phyloP scores from a whole-genome alignment of 2,113 vertebrate species.

The Gracilinanus agilis region DNA sequence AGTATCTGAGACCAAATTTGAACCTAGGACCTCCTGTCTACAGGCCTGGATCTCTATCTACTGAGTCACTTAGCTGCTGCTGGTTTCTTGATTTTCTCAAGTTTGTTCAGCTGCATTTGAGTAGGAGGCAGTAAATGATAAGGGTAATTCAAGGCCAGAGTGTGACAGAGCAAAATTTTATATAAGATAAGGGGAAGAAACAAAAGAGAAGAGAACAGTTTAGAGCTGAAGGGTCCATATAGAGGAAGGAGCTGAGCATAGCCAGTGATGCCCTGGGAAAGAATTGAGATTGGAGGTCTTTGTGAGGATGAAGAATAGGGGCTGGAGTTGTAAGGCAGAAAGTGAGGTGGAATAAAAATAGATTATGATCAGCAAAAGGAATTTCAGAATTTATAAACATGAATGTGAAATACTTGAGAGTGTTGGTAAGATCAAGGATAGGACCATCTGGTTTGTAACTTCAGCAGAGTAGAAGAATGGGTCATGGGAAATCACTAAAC shows the following conservation, averaged over 20 bases:
- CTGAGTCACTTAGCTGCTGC: too few relatives aligned
- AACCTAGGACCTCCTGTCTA: too few relatives aligned
- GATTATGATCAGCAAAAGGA: background rate
- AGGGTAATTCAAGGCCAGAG: background rate
- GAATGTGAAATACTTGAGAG: background rate
- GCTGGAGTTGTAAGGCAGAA: background rate
- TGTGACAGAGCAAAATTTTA: background rate
- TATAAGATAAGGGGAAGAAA: background rate
- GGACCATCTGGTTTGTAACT: background rate
- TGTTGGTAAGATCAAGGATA: background rate
- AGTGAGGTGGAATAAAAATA: background rate
- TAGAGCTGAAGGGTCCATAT: background rate
- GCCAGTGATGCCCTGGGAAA: background rate
- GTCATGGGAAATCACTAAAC: background rate
- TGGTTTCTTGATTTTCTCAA: background rate
- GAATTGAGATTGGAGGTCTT: background rate
- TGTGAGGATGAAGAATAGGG: background rate
- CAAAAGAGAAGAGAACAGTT: background rate
- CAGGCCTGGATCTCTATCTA: too few relatives aligned
- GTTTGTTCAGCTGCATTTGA: background rate
- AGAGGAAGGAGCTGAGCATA: background rate
- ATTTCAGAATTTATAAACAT: background rate
- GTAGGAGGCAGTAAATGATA: background rate
- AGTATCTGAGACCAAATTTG: too few relatives aligned
- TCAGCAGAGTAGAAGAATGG: background rate